Percentiles rank a stretch among this genome's conserved stretches.
Evolutionary conservation across 1,140 invertebrate genomes (phyloP).

Genomic region (Dreissena polymorpha): DNA sequence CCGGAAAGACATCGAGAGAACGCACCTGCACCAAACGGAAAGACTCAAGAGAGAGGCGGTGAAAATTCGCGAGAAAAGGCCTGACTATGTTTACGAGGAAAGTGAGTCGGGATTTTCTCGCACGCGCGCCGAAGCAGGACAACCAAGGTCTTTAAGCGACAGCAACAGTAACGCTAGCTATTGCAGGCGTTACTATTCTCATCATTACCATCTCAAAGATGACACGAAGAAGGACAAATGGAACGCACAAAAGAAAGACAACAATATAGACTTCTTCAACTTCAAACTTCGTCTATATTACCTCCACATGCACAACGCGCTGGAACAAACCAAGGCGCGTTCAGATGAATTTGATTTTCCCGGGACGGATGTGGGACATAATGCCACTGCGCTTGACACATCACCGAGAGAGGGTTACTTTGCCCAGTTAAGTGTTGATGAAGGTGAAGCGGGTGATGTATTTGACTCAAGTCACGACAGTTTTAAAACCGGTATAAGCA

Average conservation of each 20-base stretch:
- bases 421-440: neutral
- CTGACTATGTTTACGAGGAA: conserved; percentile 43
- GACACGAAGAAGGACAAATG: conserved; percentile 14
- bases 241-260: neutral
- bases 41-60: conserved; percentile 23
- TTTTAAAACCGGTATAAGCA: neutral
- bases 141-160: conserved; percentile 37
- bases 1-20: conserved; percentile 28
- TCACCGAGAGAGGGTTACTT: neutral
- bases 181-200: conserved; percentile 46
- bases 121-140: conserved; percentile 9
- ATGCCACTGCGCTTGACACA: too few relatives aligned
- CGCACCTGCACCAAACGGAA: conserved; percentile 18
- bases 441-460: neutral
- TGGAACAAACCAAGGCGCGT: conserved; percentile 10
- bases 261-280: conserved; percentile 45
- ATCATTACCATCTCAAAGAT: conserved; percentile 44
- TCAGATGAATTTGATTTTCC: neutral
- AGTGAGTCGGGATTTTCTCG: conserved; percentile 15
- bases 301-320: conserved; percentile 38
- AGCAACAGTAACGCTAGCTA: conserved; percentile 28
- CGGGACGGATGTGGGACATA: neutral
- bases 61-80: conserved; percentile 45
- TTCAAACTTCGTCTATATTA: conserved; percentile 42
- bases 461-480: neutral